Base-by-base conservation (phyloP, 2,797 vertebrate genomes). In the Agapornis canus region DNA sequence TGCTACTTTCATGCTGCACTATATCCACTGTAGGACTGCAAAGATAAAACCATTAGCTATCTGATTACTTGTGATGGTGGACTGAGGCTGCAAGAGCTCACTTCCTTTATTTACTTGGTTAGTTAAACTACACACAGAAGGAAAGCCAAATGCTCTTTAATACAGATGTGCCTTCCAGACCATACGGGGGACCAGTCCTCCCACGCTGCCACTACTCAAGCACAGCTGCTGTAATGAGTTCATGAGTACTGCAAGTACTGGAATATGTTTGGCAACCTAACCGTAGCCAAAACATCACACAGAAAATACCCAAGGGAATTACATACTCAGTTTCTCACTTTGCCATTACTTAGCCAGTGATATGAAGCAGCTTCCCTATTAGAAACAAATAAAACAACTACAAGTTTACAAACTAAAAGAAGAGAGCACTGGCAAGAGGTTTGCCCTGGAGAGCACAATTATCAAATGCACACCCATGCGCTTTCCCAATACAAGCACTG, bases 391-490 rank as follows among this genome's bases (percentile, higher is more conserved):
- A 25, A 19, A 82, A 76, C 16, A 63, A 40, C n/a, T 10, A 10
- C 27, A 63, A 10, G 40, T 57, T 78, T 64, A 70, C 52, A 65
- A 65, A 56, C 37, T 26, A 54, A 39, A 76, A 25, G 21, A 39
- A 17, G 32, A 71, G 29, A 64, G 17, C 15, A 54, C 18, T 6
- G 18, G 43, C 29, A n/a, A 54, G 23, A 4, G 13, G 39, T 22
- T 23, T 63, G 14, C 13, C 37, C n/a, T 47, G 32, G 5, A 68
- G 16, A 81, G 29, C 13, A 45, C 65, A 71, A 63, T 25, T 47
- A 47, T 6, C 40, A 71, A 31, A 26, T 1, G 8, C 73, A 63
- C 0, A 1, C 4, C 27, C 26, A 8, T 0, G 1, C 0, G 1
- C 8, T 89, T 39, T 23, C 47, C n/a, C 43, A 79, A 22, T 7